A percentile compares a stretch with the other conserved stretches of the same genome.
These are phyloP conservation scores for Gadus chalcogrammus DNA, from an alignment of 2,113 vertebrate genomes.

Conservation along the genomic window DNA sequence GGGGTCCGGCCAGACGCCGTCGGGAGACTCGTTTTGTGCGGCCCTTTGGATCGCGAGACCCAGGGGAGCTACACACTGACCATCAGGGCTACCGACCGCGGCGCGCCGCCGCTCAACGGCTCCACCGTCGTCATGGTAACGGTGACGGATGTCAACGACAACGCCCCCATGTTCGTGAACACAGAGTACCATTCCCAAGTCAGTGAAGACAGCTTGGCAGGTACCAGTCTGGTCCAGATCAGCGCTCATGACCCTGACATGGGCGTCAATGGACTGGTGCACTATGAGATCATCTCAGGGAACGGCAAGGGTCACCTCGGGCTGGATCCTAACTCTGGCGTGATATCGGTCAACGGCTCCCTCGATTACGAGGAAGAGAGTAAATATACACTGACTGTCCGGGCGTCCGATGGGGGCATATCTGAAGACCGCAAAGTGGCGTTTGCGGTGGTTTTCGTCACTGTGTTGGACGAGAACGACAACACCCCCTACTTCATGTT, in stretches of 20 bases:
- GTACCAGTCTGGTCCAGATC: constrained; percentile 74
- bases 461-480: constrained; percentile 87
- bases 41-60: constrained; percentile 78
- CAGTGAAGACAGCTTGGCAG: constrained; percentile 75
- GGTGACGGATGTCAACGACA: constrained; percentile 87
- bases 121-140: constrained; percentile 73
- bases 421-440: constrained; percentile 65
- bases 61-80: constrained; percentile 70
- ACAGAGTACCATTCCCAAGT: constrained; percentile 73
- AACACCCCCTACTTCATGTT: constrained; percentile 83
- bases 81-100: constrained; percentile 78
- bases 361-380: constrained; percentile 84
- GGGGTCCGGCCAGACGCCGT: constrained; percentile 64
- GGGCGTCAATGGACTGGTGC: constrained; percentile 74
- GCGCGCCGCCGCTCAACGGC: constrained; percentile 76
- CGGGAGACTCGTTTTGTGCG: constrained; percentile 77
- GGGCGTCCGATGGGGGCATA: constrained; percentile 75
- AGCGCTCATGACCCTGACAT: constrained; percentile 79
- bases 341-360: constrained; percentile 69
- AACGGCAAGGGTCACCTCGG: constrained; percentile 76
- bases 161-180: constrained; percentile 78
- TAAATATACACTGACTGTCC: constrained; percentile 78
- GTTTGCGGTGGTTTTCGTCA: constrained; percentile 77
- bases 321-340: constrained; percentile 77
- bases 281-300: constrained; percentile 81